Evolutionary conservation across 2,797 vertebrate species (phyloP), one percentile per base, ranked within the genome.

Genomic region (Geotrypetes seraphini): DNA sequence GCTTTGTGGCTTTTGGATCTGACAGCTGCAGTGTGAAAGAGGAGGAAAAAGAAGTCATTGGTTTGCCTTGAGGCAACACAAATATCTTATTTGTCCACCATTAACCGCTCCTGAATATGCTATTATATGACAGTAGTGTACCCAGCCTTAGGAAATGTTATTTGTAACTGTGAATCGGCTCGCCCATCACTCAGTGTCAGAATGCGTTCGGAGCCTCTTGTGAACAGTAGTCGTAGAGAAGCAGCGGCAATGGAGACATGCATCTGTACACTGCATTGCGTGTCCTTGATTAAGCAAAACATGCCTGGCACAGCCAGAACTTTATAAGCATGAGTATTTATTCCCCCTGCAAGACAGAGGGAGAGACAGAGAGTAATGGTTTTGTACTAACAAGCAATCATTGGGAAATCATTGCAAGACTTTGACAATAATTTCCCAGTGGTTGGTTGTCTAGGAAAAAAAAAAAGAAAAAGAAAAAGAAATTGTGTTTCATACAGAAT

Each of bases 361-460:
- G 2, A 14, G 45, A 16, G 20, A 26, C 12, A 33, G 22, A 43
- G 31, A 32, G 5, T 45, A 42, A 41, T 30, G 45, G 36, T 28
- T 24, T 48, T 60, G 54, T 40, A 25, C 38, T 56, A 53, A 56
- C 22, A 47, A 63, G 26, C 5, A 28, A 29, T 53, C 13, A 32
- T 34, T 56, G 51, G 33, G 25, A 63, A 59, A 56, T 62, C 0
- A 5, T 54, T 39, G 60, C 49, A 53, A 63, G 47, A 39, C 16
- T 39, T 33, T 39, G 43, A 56, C 9, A 33, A 45, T 52, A 53
- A 66, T 65, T 64, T 69, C 34, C 34, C 33, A 31, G 29, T 3
- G 16, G 20, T 20, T 66, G 37, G 24, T 44, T 57, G 25, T 43
- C 18, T 36, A 15, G 14, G 25, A 33, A 40, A 36, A 33, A 40